Percentiles rank a stretch among this genome's conserved stretches.
These are phyloP conservation scores for Mohoua ochrocephala DNA, from an alignment of 2,113 vertebrate species.

Conservation along the genomic window DNA sequence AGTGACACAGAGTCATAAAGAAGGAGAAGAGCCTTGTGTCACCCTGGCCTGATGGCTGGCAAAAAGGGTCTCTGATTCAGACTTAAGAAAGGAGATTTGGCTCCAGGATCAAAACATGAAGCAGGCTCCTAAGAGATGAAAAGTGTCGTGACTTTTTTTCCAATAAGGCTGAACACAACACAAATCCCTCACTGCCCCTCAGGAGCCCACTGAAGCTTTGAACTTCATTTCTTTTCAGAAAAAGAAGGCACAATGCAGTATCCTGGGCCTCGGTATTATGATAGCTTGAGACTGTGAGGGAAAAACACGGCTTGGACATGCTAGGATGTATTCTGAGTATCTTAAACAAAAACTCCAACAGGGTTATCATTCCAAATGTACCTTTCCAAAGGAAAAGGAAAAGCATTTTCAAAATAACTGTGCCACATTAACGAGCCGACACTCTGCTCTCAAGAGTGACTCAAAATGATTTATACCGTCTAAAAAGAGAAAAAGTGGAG, in stretches of 20 bases:
- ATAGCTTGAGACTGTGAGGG: not conserved
- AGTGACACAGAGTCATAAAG: not conserved
- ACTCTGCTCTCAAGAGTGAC: not conserved
- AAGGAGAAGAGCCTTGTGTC: not conserved
- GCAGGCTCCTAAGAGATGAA: not conserved
- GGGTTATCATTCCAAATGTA: not conserved
- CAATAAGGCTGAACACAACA: not conserved
- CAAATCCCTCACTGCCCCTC: not conserved
- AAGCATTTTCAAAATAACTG: not conserved
- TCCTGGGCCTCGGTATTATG: not conserved
- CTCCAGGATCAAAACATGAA: not conserved
- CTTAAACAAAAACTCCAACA: not conserved
- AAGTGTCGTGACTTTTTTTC: not conserved
- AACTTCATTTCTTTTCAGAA: not conserved
- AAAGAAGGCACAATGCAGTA: not conserved
- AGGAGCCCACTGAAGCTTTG: not conserved
- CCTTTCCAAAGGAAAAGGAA: not conserved
- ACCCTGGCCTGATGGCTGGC: not conserved
- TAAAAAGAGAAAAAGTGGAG: not conserved
- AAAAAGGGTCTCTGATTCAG: not conserved
- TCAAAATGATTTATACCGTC: not conserved
- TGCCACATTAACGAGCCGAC: not conserved
- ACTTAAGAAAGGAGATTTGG: not conserved
- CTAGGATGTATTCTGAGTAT: not conserved
- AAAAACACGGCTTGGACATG: not conserved